Conservation (phyloP, 2,113 vertebrate genomes). For the Sphyrna mokarran region DNA sequence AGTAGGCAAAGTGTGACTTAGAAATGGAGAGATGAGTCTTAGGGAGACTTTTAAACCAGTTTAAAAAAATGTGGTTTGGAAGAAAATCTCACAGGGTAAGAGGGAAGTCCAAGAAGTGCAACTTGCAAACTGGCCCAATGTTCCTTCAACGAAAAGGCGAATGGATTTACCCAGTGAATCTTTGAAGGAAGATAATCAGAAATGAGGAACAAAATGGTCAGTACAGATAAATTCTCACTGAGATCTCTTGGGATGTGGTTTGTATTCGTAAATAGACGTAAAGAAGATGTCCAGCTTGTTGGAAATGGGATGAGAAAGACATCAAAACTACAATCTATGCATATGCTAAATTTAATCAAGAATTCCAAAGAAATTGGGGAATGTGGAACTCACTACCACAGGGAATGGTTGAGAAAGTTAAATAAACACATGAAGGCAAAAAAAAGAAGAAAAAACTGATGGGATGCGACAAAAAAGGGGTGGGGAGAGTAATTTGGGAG, state of each 20-base stretch:
- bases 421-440: too few relatives aligned
- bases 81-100: not conserved
- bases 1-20: not conserved
- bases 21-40: not conserved
- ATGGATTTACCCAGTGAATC: not conserved
- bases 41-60: not conserved
- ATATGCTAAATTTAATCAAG: not conserved
- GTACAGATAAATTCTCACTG: not conserved
- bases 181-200: not conserved
- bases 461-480: too few relatives aligned
- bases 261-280: not conserved
- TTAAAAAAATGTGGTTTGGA: not conserved
- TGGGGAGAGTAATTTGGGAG: too few relatives aligned
- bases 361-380: not conserved
- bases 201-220: not conserved
- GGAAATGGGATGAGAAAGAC: too few relatives aligned
- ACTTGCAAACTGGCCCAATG: not conserved
- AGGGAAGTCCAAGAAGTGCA: not conserved
- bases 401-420: too few relatives aligned
- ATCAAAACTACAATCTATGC: not conserved
- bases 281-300: not conserved
- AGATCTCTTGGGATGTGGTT: not conserved
- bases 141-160: not conserved
- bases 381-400: too few relatives aligned
- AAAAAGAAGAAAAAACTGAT: too few relatives aligned